These are phyloP conservation scores for Lasiurus cinereus DNA, from an alignment of 2,113 vertebrate species.

Conservation along the genomic window DNA sequence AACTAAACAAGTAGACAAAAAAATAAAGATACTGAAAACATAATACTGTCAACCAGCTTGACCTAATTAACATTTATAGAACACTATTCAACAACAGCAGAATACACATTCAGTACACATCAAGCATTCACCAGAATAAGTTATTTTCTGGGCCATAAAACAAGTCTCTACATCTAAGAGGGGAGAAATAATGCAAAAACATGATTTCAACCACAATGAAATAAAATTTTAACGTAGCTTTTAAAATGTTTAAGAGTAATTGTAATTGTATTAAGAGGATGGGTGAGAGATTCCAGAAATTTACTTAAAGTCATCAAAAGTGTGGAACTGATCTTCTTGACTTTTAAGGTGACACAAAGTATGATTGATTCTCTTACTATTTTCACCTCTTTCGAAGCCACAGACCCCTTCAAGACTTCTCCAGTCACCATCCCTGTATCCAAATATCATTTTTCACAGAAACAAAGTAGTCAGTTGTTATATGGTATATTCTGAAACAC, in stretches of 20 bases:
- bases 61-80: background rate
- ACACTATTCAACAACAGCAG: background rate
- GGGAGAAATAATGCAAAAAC: conserved; percentile 17
- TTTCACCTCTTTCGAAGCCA: background rate
- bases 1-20: conserved; percentile 1
- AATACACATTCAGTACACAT: background rate
- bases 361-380: background rate
- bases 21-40: background rate
- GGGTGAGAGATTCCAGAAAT: background rate
- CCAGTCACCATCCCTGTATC: background rate
- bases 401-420: background rate
- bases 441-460: background rate
- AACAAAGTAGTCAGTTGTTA: background rate
- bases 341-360: background rate
- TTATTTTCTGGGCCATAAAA: background rate
- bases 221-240: conserved; percentile 17
- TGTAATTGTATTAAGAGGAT: background rate
- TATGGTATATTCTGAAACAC: background rate
- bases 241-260: background rate
- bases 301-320: background rate
- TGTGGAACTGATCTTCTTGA: background rate
- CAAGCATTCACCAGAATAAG: background rate
- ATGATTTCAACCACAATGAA: background rate
- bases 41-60: background rate
- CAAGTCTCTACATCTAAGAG: background rate